These are phyloP conservation scores for Chelidonichthys spinosus DNA, from an alignment of 2,797 vertebrate genomes.

Conservation along the genomic window DNA sequence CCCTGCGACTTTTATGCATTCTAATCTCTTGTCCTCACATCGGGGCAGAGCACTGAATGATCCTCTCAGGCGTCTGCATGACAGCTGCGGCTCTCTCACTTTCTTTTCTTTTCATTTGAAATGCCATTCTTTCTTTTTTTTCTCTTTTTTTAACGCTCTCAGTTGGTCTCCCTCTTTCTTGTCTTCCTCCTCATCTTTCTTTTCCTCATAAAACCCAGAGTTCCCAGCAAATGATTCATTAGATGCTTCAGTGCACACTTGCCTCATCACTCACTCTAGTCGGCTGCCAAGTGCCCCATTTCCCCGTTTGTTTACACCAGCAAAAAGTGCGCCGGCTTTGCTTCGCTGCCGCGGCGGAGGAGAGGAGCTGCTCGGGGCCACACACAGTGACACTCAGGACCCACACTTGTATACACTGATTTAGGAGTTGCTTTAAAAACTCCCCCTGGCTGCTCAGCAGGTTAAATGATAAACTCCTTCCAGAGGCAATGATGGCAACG, in stretches of 20 bases:
- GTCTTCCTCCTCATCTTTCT: conserved; percentile 72
- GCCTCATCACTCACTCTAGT: conserved; percentile 81
- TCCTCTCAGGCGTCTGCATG: conserved; percentile 47
- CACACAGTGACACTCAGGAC: conserved; percentile 77
- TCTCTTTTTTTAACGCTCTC: conserved; percentile 39
- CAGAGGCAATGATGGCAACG: conserved; percentile 38
- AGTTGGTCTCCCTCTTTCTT: conserved; percentile 59
- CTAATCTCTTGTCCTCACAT: conserved; percentile 55
- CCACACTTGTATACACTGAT: conserved; percentile 61
- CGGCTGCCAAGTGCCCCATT: conserved; percentile 83
- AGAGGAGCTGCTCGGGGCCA: conserved; percentile 70
- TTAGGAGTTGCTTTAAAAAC: conserved; percentile 65
- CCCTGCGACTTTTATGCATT: conserved; percentile 39
- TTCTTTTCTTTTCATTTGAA: conserved; percentile 51
- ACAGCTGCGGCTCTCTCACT: conserved; percentile 53
- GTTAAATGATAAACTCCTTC: conserved; percentile 58
- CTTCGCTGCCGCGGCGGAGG: conserved; percentile 63
- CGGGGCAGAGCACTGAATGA: conserved; percentile 35
- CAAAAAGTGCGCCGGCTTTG: conserved; percentile 71
- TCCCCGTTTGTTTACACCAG: conserved; percentile 82
- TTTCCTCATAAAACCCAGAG: conserved; percentile 75
- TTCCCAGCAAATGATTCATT: conserved; percentile 83
- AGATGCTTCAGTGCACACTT: conserved; percentile 83
- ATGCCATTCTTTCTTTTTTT: conserved; percentile 26
- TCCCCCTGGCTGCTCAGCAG: conserved; percentile 38